Base-by-base conservation (phyloP, 1,140 invertebrate genomes). In the Xylocopa sonorina region DNA sequence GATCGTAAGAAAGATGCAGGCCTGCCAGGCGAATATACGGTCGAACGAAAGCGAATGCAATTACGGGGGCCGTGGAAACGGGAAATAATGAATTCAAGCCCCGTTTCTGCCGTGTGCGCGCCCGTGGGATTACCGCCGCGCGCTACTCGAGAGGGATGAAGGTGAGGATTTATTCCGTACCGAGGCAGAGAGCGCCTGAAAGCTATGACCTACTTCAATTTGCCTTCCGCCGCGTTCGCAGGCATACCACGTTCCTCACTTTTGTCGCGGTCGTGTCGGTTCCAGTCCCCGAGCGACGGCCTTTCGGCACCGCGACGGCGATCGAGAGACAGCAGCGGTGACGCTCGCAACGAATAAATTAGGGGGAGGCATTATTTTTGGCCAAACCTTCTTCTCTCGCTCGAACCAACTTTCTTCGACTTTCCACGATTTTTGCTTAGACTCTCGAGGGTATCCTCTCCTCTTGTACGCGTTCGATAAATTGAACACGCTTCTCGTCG, bases 51-150 rank as follows among this genome's bases (percentile, higher is more conserved):
- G 77, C 60, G 71, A 88, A 82, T 63, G 85, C 73, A 89, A 88
- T 88, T 85, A 89, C 76, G 50, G 68, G 73, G 58, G 57, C 62
- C 24, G 68, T 38, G 74, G 81, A 89, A 83, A 83, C 79, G 87
- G 80, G 82, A 89, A 90, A 87, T 87, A 89, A 89, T 88, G 86
- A 88, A 89, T 90, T 89, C 82, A 85, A 89, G 86, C 81, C 72
- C 82, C 80, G 81, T 85, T 82, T 79, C 64, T 50, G 51, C 73
- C 62, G 60, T 34, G 60, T 34, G 38, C 48, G 43, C 46, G 73
- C 64, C 50, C 27, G 29, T 34, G 80, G 62, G 75, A 73, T 64
- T 62, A n/a, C 57, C 62, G 73, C 55, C 57, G 32, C 48, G 53
- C 27, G 41, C n/a, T n/a, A 53, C 24, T 29, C 46, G 34, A 60